Conservation (phyloP, 2,888 invertebrate species). For the Nyleta sp. region DNA sequence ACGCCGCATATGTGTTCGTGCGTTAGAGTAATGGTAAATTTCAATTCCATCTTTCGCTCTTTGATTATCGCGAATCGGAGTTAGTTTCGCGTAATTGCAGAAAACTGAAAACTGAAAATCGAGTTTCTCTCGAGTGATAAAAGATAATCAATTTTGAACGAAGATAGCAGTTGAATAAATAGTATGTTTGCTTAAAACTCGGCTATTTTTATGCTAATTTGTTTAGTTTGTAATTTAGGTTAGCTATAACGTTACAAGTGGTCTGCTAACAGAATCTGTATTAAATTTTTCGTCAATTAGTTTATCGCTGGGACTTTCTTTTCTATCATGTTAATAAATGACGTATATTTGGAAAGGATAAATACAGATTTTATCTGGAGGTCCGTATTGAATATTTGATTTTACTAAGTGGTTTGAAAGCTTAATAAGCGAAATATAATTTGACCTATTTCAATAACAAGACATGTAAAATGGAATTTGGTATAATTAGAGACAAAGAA, state of each 20-base stretch:
- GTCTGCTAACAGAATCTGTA: constrained; percentile 1
- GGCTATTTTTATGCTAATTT: constrained; percentile 3
- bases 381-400: too few species aligned
- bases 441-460: too few species aligned
- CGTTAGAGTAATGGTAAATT: constrained; percentile 11
- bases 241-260: neutral
- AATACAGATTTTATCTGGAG: too few species aligned
- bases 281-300: neutral
- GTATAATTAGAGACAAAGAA: too few species aligned
- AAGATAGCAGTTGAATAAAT: constrained; percentile 9
- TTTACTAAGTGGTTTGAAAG: too few species aligned
- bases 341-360: too few species aligned
- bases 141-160: constrained; percentile 12
- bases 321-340: too few species aligned
- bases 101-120: constrained; percentile 13
- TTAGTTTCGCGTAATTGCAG: constrained; percentile 8
- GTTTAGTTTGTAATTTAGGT: constrained; percentile 10
- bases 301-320: too few species aligned
- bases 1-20: neutral
- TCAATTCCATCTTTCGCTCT: neutral
- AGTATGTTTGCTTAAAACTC: constrained; percentile 4
- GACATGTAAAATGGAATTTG: too few species aligned
- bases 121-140: constrained; percentile 10
- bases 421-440: too few species aligned
- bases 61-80: neutral